Base-by-base conservation (phyloP, 2,797 vertebrate genomes). In the Botia kubotai region DNA sequence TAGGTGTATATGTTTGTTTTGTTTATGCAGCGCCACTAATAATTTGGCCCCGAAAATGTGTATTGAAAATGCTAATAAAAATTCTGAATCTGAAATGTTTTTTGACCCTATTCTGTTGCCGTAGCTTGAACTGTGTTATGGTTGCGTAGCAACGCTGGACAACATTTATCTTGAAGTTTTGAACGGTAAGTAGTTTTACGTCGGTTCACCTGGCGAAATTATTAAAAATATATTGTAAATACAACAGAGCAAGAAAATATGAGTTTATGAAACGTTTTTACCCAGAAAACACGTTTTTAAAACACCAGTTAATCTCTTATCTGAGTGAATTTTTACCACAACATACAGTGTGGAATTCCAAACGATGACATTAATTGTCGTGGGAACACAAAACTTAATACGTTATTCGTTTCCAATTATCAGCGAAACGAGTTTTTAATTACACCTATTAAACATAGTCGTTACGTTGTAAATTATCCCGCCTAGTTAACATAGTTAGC, bases 101-200 rank as follows among this genome's bases (percentile, higher is more conserved):
- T 76, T 53, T n/a, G 50, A 66, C 33, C 33, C 63, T 66, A 7
- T 39, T 19, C 2, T 1, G 63, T 4, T 11, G 39, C 63, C 63
- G 16, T 66, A 66, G 33, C 4, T 19, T 6, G 26, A 16, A 36
- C 5, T 14, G 14, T 17, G 62, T 63, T 33, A 16, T 1, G 29
- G 62, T 36, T 63, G 63, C 63, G 7, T 39, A n/a, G 63, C 63
- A 66, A 66, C 63, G 17, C 3, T n/a, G 16, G 8, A 66, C 33
- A 66, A 66, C 63, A 39, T 39, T 66, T 11, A 16, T 19, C 33
- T 66, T 26, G 48, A 58, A 58, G 12, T 46, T 36, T 72, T 58
- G 17, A 55, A 67, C 21, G 85, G 80, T 82, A 86, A 84, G 76
- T 26, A 62, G 53, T 13, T 23, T 57, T 14, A 58, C 13, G 8